A percentile compares a stretch with the other conserved stretches of the same genome.
phyloP scores from a whole-genome alignment of 1,140 invertebrate species.

The Drosophila guanche region DNA sequence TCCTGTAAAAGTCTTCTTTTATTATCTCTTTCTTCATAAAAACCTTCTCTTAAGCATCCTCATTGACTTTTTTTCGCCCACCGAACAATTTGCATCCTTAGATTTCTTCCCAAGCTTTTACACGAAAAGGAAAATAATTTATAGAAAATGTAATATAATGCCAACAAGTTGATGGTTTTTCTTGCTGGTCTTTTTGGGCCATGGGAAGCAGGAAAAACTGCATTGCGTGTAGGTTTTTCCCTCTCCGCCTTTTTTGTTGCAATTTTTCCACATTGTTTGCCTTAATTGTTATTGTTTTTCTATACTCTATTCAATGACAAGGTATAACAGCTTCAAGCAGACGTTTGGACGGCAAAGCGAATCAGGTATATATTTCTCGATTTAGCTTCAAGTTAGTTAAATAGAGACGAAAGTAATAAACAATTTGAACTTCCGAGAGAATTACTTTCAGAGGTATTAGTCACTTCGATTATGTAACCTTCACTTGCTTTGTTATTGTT shows the following conservation, averaged over 20 bases:
- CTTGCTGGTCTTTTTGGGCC: conserved; percentile 29
- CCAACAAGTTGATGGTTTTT: conserved; percentile 27
- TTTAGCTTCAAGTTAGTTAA: too few relatives aligned
- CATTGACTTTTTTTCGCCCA: not conserved
- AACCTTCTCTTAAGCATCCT: too few relatives aligned
- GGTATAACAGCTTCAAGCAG: too few relatives aligned
- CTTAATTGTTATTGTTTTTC: conserved; percentile 7
- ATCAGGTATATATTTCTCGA: too few relatives aligned
- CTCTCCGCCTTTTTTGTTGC: not conserved
- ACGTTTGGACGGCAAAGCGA: too few relatives aligned
- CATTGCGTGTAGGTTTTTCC: conserved; percentile 31
- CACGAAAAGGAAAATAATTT: conserved; percentile 69
- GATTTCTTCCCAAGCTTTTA: conserved; percentile 29
- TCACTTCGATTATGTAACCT: conserved; percentile 1
- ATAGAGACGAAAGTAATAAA: too few relatives aligned
- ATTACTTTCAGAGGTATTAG: too few relatives aligned
- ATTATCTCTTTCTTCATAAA: too few relatives aligned
- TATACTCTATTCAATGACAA: too few relatives aligned
- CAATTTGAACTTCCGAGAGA: too few relatives aligned
- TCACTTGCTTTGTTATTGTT: conserved; percentile 18
- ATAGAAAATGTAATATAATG: conserved; percentile 32
- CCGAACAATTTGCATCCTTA: conserved; percentile 33
- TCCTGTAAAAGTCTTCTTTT: too few relatives aligned
- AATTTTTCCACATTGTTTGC: conserved; percentile 46
- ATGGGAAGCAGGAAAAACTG: conserved; percentile 67